phyloP scores from a whole-genome alignment of 2,113 vertebrate species.

The Mirounga angustirostris region DNA sequence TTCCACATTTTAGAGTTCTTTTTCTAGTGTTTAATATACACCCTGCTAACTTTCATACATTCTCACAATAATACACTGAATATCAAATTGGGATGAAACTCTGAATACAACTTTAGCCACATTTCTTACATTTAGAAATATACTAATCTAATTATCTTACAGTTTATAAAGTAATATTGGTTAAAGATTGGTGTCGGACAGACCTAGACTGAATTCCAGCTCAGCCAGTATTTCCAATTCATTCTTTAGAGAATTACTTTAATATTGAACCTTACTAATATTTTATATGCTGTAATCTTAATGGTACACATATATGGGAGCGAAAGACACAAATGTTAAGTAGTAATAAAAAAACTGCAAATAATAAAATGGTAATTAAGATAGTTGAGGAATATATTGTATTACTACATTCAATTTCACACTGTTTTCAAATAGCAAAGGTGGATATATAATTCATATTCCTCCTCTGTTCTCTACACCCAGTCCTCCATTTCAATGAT shows the following conservation, averaged over 20 bases:
- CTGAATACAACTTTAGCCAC: background rate
- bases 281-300: background rate
- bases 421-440: background rate
- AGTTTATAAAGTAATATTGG: background rate
- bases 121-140: background rate
- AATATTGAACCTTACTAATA: background rate
- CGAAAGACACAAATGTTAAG: background rate
- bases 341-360: background rate
- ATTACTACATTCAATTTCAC: background rate
- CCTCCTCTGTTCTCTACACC: background rate
- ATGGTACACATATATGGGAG: background rate
- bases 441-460: background rate
- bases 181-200: background rate
- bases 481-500: background rate
- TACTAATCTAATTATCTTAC: background rate
- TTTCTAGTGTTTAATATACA: background rate
- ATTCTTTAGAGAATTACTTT: background rate
- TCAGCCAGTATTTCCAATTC: background rate
- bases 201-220: background rate
- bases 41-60: background rate
- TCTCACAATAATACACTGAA: background rate
- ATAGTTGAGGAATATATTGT: background rate
- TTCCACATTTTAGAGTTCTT: background rate
- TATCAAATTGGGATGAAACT: background rate
- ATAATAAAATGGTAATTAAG: background rate